Base-by-base conservation (phyloP, 2,113 vertebrate species). In the Mandrillus leucophaeus region DNA sequence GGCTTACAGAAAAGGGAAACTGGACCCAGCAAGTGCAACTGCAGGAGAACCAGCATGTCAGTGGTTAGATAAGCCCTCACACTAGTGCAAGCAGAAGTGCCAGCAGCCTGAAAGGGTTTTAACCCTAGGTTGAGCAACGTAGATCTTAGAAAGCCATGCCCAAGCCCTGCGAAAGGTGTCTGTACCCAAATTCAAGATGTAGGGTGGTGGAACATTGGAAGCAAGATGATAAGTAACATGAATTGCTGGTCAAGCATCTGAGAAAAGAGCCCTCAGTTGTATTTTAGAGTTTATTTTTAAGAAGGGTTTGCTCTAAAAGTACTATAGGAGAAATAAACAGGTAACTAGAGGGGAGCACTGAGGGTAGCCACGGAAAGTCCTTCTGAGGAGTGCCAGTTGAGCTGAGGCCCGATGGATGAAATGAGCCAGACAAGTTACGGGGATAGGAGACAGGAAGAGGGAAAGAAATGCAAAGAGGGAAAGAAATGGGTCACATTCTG, bases 1-100 rank as follows among this genome's bases (percentile, higher is more conserved):
- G 13, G 59, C 70, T 96, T n/a, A 79, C 32, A 55, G 40, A 75
- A 93, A 45, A 96, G 86, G 57, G 75, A 96, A 96, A 96, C n/a
- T 45, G 45, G 27, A 23, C 84, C 61, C 32, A 95, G 57, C 11
- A 38, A 92, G 45, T 13, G 43, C 72, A 90, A 75, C 83, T 86
- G 52, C n/a, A 50, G 6, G 52, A 52, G 25, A 30, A 68, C 35
- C 64, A 6, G 10, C 32, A 32, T 57, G n/a, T 93, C 10, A 3
- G 1, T 48, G 35, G 8, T 59, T 45, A 78, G 11, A 25, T 45
- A 79, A 86, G 70, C 22, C 5, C 35, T 81, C 11, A 13, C 0
- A 6, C 22, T 6, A 76, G 55, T 4, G 6, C 25, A 70, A 30
- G 68, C 43, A 40, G 72, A 90, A 90, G 35, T 23, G 22, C 50